Evolutionary conservation across 2,113 vertebrate species (phyloP).

Genomic region (Corythaixoides concolor): DNA sequence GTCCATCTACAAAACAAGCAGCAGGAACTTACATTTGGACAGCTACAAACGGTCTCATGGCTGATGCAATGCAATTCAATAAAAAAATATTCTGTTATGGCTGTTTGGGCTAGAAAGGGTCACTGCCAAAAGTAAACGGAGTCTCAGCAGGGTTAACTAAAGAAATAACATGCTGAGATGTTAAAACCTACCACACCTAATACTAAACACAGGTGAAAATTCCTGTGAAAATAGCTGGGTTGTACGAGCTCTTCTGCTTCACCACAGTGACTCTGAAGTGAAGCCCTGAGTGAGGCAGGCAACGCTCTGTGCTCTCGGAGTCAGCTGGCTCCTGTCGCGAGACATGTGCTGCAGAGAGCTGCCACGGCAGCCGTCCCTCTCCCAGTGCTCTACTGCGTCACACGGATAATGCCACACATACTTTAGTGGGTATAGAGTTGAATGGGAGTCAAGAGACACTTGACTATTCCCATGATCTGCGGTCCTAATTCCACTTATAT

Average conservation of each 20-base stretch:
- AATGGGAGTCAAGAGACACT: not conserved
- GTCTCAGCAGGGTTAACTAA: not conserved
- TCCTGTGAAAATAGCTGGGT: not conserved
- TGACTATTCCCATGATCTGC: not conserved
- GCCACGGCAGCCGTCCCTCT: not conserved
- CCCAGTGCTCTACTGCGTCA: not conserved
- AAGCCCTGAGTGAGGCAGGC: not conserved
- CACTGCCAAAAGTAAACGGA: not conserved
- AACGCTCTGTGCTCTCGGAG: not conserved
- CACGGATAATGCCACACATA: rapidly evolving
- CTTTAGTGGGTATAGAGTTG: not conserved
- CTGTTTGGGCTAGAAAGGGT: not conserved
- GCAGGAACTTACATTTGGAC: not conserved
- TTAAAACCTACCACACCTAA: not conserved
- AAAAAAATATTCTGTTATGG: not conserved
- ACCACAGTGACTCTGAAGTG: not conserved
- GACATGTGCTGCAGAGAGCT: not conserved
- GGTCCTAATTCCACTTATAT: not conserved
- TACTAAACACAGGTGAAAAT: not conserved
- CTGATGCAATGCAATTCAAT: not conserved
- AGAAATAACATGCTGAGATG: not conserved
- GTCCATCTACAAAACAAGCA: not conserved
- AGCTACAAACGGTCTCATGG: not conserved
- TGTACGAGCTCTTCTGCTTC: not conserved
- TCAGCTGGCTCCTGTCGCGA: not conserved